A percentile compares a stretch with the other conserved stretches of the same genome.
Evolutionary conservation across 92 coral and sea anemone species (phyloP).

Genomic region (Heliopora coerulea): DNA sequence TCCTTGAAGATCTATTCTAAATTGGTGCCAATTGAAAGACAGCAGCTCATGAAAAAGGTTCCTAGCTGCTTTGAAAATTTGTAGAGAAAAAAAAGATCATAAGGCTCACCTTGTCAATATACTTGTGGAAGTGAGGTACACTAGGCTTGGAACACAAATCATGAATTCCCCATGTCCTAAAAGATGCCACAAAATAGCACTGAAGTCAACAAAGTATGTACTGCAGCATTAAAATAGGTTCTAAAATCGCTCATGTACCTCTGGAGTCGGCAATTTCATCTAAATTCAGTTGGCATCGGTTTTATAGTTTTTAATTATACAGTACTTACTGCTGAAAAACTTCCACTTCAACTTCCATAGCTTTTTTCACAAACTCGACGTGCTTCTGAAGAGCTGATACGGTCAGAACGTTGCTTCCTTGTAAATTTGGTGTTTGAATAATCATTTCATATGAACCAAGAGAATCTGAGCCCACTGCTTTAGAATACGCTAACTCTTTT

Average conservation of each 20-base stretch:
- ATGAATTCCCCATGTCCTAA: conserved; percentile 79
- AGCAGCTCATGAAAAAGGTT: no score
- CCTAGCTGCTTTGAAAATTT: no score
- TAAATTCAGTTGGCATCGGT: no score
- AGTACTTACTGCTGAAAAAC: conserved; percentile 49
- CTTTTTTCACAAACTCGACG: conserved; percentile 62
- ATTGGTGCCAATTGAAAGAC: no score
- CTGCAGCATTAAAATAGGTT: no score
- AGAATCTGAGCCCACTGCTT: conserved; percentile 62
- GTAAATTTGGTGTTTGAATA: conserved; percentile 78
- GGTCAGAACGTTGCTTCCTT: conserved; percentile 77
- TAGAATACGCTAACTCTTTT: conserved; percentile 72
- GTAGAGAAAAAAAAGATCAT: no score
- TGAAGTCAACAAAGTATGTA: background rate
- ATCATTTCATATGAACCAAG: conserved; percentile 68
- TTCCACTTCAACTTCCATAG: conserved; percentile 66
- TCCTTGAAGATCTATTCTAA: no score
- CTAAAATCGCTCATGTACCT: no score
- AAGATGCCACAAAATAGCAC: background rate
- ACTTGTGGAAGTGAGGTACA: conserved; percentile 57
- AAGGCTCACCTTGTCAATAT: conserved; percentile 54
- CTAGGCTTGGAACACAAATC: conserved; percentile 77
- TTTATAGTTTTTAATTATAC: no score
- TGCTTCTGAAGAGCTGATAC: conserved; percentile 70
- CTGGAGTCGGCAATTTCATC: no score